Percentiles rank a stretch among this genome's conserved stretches.
Evolutionary conservation across 2,113 vertebrate species (phyloP).

Genomic region (Corythornis cristatus): DNA sequence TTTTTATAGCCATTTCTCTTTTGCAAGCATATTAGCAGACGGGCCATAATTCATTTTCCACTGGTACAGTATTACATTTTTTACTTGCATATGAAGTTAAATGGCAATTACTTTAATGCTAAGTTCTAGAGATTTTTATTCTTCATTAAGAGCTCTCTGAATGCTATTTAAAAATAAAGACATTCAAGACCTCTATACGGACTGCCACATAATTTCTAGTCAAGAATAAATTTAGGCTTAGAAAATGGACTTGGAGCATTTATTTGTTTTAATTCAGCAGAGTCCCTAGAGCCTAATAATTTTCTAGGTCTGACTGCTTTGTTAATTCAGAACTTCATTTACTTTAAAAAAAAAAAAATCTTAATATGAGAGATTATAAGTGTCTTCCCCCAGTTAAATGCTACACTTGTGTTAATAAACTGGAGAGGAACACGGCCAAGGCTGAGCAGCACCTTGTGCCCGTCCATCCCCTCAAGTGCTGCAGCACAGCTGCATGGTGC

Average conservation of each 20-base stretch:
- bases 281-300: background rate
- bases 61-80: background rate
- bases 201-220: background rate
- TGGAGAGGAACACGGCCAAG: background rate
- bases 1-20: slow-evolving; percentile 1
- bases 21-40: background rate
- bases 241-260: accelerated
- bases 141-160: slow-evolving; percentile 2
- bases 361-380: too few relatives aligned
- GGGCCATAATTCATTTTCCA: background rate
- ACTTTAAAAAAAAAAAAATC: background rate
- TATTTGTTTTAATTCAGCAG: background rate
- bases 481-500: accelerated
- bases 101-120: background rate
- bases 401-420: background rate
- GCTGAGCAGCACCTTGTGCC: background rate
- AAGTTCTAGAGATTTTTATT: background rate
- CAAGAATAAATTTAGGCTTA: background rate
- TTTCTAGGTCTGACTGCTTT: background rate
- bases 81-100: background rate
- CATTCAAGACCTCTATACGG: background rate
- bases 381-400: background rate
- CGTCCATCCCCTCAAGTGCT: accelerated
- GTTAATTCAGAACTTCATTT: background rate
- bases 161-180: background rate